phyloP scores from a whole-genome alignment of 1,140 invertebrate species.

The Psix sp. region DNA sequence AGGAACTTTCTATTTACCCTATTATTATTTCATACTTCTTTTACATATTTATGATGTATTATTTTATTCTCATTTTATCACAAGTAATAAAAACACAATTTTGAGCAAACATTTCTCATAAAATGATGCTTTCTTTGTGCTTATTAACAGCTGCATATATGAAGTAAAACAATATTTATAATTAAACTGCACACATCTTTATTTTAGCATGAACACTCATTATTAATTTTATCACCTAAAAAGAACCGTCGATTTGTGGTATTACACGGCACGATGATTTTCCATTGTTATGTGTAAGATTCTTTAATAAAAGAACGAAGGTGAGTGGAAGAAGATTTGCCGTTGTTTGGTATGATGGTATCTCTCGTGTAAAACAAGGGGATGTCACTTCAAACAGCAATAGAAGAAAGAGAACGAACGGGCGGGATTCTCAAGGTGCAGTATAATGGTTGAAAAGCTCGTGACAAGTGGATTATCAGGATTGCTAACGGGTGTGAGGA shows the following conservation, averaged over 20 bases:
- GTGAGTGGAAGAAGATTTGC: conserved; percentile 37
- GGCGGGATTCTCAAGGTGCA: conserved; percentile 51
- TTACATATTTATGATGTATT: too few species aligned
- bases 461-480: conserved; percentile 61
- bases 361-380: conserved; percentile 57
- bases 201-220: too few species aligned
- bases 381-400: conserved; percentile 57
- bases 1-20: too few species aligned
- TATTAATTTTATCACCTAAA: conserved; percentile 7
- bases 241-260: conserved; percentile 10
- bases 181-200: too few species aligned
- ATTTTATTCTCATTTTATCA: too few species aligned
- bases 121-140: too few species aligned
- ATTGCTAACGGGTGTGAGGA: conserved; percentile 56
- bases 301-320: conserved; percentile 52
- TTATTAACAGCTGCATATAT: too few species aligned
- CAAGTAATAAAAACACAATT: too few species aligned
- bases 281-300: conserved; percentile 40
- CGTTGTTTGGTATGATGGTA: conserved; percentile 56
- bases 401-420: conserved; percentile 47
- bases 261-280: conserved; percentile 43
- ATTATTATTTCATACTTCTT: too few species aligned
- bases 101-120: too few species aligned
- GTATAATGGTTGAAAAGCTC: conserved; percentile 59
- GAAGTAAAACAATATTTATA: too few species aligned